Percentiles rank a stretch among this genome's conserved stretches.
These are phyloP conservation scores for Callorhinus ursinus DNA, from an alignment of 2,113 vertebrate genomes.

Conservation along the genomic window DNA sequence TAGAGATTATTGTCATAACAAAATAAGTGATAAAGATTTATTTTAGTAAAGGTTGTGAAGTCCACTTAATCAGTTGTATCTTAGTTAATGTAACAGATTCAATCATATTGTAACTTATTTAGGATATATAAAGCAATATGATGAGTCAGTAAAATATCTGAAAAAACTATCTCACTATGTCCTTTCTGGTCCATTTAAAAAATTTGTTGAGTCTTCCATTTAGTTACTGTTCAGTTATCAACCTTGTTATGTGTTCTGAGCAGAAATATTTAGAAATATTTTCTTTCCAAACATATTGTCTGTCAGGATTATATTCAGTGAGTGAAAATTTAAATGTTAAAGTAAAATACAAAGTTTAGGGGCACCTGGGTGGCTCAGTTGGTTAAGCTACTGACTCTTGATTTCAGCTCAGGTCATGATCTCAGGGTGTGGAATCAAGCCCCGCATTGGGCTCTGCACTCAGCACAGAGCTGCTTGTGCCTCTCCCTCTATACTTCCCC, in stretches of 20 bases:
- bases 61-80: not conserved
- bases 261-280: constrained; percentile 2
- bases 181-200: not conserved
- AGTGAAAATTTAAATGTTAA: not conserved
- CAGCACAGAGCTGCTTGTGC: not conserved
- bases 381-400: not conserved
- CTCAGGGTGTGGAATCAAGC: not conserved
- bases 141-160: not conserved
- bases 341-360: not conserved
- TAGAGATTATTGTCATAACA: not conserved
- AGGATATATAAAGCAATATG: not conserved
- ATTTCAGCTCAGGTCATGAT: not conserved
- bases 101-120: not conserved
- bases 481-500: not conserved
- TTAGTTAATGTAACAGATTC: not conserved
- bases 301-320: not conserved
- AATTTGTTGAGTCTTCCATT: not conserved
- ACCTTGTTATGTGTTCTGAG: not conserved
- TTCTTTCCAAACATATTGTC: not conserved
- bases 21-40: not conserved
- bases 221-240: not conserved
- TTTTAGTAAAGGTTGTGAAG: not conserved
- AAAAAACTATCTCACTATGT: not conserved
- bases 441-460: not conserved
- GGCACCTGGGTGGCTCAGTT: not conserved